Evolutionary conservation across 2,113 vertebrate species (phyloP).

Genomic region (Grammomys dolichurus): DNA sequence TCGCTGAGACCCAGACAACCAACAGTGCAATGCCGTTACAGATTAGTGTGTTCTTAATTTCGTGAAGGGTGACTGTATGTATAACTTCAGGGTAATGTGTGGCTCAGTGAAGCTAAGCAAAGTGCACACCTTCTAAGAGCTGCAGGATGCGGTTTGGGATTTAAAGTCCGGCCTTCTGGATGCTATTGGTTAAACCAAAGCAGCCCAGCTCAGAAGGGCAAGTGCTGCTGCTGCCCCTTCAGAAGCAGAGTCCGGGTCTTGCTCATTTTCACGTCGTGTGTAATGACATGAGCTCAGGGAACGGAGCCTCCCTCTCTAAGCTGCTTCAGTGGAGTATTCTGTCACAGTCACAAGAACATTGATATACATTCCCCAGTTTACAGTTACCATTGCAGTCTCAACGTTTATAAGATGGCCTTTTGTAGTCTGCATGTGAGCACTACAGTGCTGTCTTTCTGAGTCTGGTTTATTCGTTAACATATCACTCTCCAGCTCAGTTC

Average conservation of each 20-base stretch:
- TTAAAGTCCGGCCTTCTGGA: not conserved
- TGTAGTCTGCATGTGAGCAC: not conserved
- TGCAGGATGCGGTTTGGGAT: not conserved
- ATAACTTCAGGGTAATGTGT: conserved; percentile 25
- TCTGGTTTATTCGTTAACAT: not conserved
- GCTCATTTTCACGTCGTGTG: not conserved
- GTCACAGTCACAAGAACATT: not conserved
- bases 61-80: not conserved
- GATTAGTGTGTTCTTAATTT: conserved; percentile 17
- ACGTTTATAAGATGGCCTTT: not conserved
- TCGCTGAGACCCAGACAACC: not conserved
- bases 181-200: not conserved
- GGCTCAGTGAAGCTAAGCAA: not conserved
- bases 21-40: not conserved
- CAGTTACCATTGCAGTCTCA: not conserved
- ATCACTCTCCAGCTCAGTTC: not conserved
- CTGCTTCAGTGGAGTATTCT: not conserved
- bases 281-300: not conserved
- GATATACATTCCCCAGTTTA: too few species aligned
- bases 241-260: too few species aligned
- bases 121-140: not conserved
- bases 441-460: not conserved
- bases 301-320: not conserved
- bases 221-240: not conserved
- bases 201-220: not conserved